Percentiles rank a stretch among this genome's conserved stretches.
Conservation (phyloP, 2,113 vertebrate genomes). For the Lepus americanus region DNA sequence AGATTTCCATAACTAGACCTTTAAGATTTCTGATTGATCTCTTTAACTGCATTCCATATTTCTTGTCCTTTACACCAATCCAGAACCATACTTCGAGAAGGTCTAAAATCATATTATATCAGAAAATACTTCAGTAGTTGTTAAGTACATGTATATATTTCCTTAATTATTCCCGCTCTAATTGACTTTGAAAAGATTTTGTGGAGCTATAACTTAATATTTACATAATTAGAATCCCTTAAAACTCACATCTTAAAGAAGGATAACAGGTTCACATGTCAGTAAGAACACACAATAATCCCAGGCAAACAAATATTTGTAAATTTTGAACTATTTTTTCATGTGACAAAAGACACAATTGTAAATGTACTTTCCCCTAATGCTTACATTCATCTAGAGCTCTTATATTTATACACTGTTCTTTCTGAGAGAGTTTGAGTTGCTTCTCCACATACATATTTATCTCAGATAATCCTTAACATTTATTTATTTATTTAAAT, state of each 20-base stretch:
- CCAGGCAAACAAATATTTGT: background rate
- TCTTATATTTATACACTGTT: background rate
- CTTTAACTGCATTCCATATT: background rate
- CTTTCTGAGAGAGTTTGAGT: background rate
- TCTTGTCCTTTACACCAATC: background rate
- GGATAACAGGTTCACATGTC: background rate
- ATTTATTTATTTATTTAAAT: background rate
- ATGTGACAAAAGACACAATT: background rate
- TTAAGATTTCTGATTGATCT: background rate
- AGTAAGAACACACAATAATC: background rate
- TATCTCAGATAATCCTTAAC: background rate
- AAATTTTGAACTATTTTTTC: conserved; percentile 38
- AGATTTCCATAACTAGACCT: background rate
- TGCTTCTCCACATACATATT: background rate
- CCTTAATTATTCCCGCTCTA: conserved; percentile 4
- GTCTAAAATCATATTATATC: background rate
- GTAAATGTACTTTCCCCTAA: background rate
- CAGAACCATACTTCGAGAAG: background rate
- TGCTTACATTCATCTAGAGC: too few species aligned
- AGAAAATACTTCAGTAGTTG: background rate
- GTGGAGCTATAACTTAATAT: background rate
- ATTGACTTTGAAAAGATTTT: conserved; percentile 35
- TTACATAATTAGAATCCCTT: background rate
- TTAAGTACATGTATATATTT: background rate
- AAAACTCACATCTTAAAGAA: background rate